Evolutionary conservation across 2,797 vertebrate genomes (phyloP).

Genomic region (Alectoris magna): DNA sequence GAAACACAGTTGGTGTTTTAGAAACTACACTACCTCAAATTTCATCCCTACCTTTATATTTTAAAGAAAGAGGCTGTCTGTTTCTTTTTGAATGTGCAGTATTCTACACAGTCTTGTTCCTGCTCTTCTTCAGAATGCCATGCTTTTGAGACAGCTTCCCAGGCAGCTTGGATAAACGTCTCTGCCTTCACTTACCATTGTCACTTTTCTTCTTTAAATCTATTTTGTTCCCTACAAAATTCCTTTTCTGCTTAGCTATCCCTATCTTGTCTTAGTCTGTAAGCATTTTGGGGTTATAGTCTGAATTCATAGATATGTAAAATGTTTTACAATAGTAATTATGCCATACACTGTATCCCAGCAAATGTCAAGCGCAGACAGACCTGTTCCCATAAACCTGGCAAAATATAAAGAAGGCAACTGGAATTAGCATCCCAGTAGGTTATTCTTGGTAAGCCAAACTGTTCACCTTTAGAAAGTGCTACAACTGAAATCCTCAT

Average conservation of each 20-base stretch:
- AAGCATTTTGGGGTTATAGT: background rate
- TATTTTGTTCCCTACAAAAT: background rate
- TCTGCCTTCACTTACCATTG: background rate
- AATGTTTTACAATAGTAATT: constrained; percentile 10
- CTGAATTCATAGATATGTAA: background rate
- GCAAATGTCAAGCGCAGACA: constrained; percentile 6
- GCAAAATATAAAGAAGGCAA: background rate
- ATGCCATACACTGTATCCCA: background rate
- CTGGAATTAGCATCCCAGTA: constrained; percentile 1
- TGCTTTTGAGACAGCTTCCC: background rate
- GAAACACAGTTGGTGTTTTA: background rate
- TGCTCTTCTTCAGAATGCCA: background rate
- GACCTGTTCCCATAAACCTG: background rate
- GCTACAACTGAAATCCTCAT: background rate
- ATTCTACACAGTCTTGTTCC: background rate
- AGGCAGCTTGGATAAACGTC: background rate
- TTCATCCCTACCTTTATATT: background rate
- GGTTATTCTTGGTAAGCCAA: constrained; percentile 33
- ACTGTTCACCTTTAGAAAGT: constrained; percentile 6
- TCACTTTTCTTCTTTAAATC: background rate
- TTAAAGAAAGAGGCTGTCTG: background rate
- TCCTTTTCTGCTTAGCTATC: background rate
- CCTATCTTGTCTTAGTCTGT: background rate
- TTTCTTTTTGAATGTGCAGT: background rate
- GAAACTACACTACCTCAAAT: background rate